Evolutionary conservation across 2,113 vertebrate species (phyloP).

Genomic region (Burhinus bistriatus): DNA sequence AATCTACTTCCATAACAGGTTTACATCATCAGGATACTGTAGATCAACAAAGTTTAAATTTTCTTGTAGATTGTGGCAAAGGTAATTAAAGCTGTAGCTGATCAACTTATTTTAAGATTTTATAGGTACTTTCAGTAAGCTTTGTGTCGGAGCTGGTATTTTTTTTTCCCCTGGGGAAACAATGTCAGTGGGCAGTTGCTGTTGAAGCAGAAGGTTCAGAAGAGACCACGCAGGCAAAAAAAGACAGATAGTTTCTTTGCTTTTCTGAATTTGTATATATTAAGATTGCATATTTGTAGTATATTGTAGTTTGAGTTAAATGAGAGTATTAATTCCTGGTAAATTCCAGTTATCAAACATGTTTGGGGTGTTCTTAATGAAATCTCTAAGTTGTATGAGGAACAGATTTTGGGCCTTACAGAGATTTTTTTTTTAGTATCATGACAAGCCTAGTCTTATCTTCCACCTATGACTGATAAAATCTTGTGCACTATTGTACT

Average conservation of each 20-base stretch:
- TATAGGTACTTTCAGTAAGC: neutral
- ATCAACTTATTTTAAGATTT: neutral
- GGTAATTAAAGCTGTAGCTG: neutral
- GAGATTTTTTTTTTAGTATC: neutral
- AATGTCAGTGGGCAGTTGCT: neutral
- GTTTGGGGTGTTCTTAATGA: neutral
- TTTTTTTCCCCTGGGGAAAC: neutral
- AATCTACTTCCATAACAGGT: neutral
- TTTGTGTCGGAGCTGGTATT: neutral
- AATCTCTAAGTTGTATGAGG: neutral
- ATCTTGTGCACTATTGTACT: neutral
- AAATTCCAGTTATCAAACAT: neutral
- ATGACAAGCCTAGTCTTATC: neutral
- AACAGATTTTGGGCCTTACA: neutral
- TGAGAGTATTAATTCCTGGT: neutral
- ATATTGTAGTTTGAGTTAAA: neutral
- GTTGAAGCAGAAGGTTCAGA: neutral
- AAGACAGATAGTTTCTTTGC: accelerated
- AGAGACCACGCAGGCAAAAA: neutral
- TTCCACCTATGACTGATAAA: neutral
- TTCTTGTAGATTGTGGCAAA: neutral
- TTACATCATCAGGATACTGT: neutral
- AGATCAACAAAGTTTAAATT: neutral
- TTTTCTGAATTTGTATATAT: neutral
- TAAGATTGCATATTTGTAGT: neutral